Evolutionary conservation across 2,797 vertebrate genomes (phyloP), one percentile per base, ranked within the genome.

Genomic region (Cyprinodon diabolis): DNA sequence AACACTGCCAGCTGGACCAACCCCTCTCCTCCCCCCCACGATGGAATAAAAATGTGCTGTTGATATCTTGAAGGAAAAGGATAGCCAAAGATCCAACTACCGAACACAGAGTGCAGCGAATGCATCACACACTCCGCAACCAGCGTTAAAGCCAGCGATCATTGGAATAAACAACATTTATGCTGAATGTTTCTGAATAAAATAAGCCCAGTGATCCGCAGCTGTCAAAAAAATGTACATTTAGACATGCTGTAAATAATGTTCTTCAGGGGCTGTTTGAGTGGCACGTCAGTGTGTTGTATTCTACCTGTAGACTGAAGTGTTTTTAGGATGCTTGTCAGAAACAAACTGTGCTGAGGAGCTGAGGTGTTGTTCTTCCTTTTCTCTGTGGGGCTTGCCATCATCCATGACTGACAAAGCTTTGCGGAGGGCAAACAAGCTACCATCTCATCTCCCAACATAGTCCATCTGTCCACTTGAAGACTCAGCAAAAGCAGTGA

Each of bases 11-110:
- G 87, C 79, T 78, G 72, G 66, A 84, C 81, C 70, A 71, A 77
- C 91, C 87, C 78, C 86, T 86, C 77, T 84, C 88, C 83, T 90
- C 76, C 91, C 87, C 83, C 91, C 81, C 78, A 84, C 72, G 74
- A 87, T 79, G 85, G 76, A 88, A 86, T 83, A 74, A 85, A 90
- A 92, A 89, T 89, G 83, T 84, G 78, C 51, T 87, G 72, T 79
- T 82, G 77, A 85, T 86, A 87, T 85, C 68, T 84, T 77, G 71
- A 83, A 78, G 66, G 58, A 30, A 70, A 68, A 75, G 23, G 23
- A 68, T 49, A 73, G 66, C 69, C 69, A 58, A 65, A 57, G 60
- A 79, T 72, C 67, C 71, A 76, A 51, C 68, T 63, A 35, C 65
- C 68, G 68, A 68, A 67, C 55, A 71, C 47, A 66, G 66, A 47